Conservation (phyloP, 1,140 invertebrate genomes). For the Stegodyphus mimosarum region DNA sequence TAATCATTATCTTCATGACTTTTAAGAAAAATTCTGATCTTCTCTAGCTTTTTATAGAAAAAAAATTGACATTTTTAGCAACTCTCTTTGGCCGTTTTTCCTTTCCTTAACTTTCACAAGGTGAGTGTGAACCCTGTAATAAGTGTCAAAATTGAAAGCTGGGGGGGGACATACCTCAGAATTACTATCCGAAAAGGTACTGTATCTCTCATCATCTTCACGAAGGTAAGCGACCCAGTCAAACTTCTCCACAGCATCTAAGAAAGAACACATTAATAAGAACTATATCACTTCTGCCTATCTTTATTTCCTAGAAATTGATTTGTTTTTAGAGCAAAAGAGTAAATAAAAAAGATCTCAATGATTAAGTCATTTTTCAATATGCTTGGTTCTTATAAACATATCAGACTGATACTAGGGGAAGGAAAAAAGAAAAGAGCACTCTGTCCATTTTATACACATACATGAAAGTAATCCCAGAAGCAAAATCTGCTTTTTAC, state of each 20-base stretch:
- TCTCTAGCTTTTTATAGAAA: neutral
- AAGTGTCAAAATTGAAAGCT: neutral
- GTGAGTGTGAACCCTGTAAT: neutral
- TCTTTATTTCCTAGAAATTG: no score
- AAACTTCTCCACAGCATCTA: neutral
- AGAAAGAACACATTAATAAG: no score
- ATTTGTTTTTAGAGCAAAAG: no score
- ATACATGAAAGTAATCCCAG: no score
- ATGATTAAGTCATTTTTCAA: no score
- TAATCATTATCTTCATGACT: neutral
- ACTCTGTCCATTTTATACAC: no score
- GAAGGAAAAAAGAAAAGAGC: no score
- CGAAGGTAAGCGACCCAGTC: slow-evolving; percentile 34
- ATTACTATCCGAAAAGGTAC: slow-evolving; percentile 5
- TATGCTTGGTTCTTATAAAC: no score
- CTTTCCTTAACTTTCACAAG: neutral
- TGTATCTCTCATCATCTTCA: slow-evolving; percentile 23
- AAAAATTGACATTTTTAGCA: neutral
- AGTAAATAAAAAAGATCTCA: no score
- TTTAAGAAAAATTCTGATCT: neutral
- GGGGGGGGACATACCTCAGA: slow-evolving; percentile 15
- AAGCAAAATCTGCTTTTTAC: no score
- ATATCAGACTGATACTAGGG: no score
- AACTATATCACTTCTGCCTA: no score
- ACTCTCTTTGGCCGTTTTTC: neutral